Conservation (phyloP, 2,888 invertebrate genomes). For the Pasiphila rectangulata region DNA sequence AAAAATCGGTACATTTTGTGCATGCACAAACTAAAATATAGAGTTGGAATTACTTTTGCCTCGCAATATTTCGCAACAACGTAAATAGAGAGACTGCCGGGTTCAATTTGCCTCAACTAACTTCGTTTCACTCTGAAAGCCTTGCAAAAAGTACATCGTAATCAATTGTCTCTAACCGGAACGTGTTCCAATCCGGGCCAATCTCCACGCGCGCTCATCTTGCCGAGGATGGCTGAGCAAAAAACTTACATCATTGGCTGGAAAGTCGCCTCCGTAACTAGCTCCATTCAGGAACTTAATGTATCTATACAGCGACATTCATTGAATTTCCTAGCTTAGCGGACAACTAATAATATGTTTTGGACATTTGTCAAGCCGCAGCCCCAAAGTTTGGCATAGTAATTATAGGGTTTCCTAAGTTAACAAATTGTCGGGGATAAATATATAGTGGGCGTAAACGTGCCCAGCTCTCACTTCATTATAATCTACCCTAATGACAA, state of each 20-base stretch:
- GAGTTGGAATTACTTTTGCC: background rate
- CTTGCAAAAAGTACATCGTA: slow-evolving; percentile 18
- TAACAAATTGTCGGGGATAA: background rate
- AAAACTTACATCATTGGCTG: background rate
- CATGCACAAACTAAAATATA: background rate
- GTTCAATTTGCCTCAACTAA: slow-evolving; percentile 15
- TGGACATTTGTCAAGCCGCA: no score
- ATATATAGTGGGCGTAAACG: background rate
- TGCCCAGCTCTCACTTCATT: background rate
- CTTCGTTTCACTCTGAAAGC: slow-evolving; percentile 11
- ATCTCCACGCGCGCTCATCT: slow-evolving; percentile 42
- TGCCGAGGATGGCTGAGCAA: slow-evolving; percentile 9
- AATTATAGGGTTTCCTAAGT: background rate
- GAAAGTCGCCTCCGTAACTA: background rate
- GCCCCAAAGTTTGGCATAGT: no score
- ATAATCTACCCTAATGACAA: slow-evolving; percentile 12
- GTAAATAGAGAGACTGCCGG: slow-evolving; percentile 8
- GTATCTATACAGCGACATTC: background rate
- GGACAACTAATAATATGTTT: background rate
- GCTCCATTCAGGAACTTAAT: background rate
- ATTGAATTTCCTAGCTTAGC: background rate
- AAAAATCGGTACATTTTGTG: background rate
- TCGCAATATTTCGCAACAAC: background rate
- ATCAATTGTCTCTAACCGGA: slow-evolving; percentile 25
- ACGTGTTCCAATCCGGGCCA: slow-evolving; percentile 38